Conservation (phyloP, 2,797 vertebrate genomes). For the Darevskia nairensis region DNA sequence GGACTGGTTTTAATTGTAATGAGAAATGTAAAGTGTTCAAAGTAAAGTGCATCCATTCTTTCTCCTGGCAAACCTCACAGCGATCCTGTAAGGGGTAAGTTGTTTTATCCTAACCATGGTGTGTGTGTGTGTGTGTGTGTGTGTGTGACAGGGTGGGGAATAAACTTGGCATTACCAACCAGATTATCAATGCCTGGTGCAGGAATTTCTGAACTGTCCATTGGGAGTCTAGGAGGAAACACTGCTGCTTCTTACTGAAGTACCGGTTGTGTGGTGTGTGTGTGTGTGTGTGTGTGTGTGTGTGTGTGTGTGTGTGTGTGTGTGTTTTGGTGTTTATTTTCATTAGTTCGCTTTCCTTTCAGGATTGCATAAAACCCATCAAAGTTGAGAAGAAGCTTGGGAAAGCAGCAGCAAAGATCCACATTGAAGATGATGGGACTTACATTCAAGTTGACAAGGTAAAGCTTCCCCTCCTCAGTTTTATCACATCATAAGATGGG, state of each 20-base stretch:
- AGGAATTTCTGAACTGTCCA: not conserved
- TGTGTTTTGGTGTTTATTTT: not conserved
- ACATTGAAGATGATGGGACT: conserved; percentile 93
- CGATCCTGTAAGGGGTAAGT: no score
- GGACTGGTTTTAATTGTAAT: no score
- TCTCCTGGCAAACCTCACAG: no score
- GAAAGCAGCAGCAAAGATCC: conserved; percentile 88
- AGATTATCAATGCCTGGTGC: not conserved
- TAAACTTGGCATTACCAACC: not conserved
- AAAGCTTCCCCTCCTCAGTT: conserved; percentile 11
- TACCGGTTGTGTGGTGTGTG: no score
- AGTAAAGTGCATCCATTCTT: no score
- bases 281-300: not conserved
- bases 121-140: no score
- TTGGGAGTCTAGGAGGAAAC: no score
- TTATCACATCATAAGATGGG: not conserved
- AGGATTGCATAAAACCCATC: conserved; percentile 95
- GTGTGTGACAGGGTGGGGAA: not conserved
- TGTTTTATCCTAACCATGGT: no score
- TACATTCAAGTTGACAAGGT: conserved; percentile 92
- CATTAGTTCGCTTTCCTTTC: not conserved
- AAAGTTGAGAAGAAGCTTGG: conserved; percentile 88
- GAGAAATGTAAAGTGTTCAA: no score
- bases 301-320: no score
- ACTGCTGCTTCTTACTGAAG: no score